Percentiles rank a stretch among this genome's conserved stretches.
phyloP scores from a whole-genome alignment of 2,113 vertebrate species.

The Heterochromis multidens region DNA sequence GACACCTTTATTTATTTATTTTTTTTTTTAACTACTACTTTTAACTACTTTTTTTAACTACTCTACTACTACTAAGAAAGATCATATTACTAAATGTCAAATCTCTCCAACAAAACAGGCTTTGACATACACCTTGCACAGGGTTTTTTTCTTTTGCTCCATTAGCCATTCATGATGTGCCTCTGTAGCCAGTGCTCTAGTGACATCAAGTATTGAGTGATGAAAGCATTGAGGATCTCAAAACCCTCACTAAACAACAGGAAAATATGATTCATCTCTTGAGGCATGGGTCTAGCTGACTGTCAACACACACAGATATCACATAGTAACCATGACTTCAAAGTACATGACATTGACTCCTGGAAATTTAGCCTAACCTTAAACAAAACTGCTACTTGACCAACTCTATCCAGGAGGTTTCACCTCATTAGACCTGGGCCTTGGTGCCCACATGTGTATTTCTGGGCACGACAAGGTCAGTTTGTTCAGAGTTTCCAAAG shows the following conservation, averaged over 20 bases:
- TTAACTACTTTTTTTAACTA: fast-evolving
- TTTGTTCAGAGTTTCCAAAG: not conserved
- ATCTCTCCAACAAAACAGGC: not conserved
- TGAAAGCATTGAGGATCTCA: slow-evolving; percentile 49
- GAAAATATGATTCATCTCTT: slow-evolving; percentile 60
- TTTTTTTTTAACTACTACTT: not conserved
- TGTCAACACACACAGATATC: not conserved
- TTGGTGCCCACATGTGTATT: fast-evolving
- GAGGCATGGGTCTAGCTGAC: slow-evolving; percentile 24
- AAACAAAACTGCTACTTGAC: not conserved
- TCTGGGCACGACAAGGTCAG: not conserved
- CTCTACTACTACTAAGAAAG: not conserved
- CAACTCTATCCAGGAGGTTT: not conserved
- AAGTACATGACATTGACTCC: not conserved
- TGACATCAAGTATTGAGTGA: slow-evolving; percentile 11
- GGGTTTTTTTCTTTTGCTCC: slow-evolving; percentile 22
- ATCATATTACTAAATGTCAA: not conserved
- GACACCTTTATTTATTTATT: too few species aligned
- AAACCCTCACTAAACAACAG: slow-evolving; percentile 65
- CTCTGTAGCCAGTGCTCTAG: slow-evolving; percentile 37
- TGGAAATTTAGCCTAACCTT: not conserved
- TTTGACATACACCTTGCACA: not conserved
- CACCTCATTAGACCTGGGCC: not conserved
- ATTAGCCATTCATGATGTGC: slow-evolving; percentile 31
- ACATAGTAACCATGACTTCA: not conserved